These are phyloP conservation scores for Mactromeris polynyma DNA, from an alignment of 2,888 invertebrate genomes.

Conservation along the genomic window DNA sequence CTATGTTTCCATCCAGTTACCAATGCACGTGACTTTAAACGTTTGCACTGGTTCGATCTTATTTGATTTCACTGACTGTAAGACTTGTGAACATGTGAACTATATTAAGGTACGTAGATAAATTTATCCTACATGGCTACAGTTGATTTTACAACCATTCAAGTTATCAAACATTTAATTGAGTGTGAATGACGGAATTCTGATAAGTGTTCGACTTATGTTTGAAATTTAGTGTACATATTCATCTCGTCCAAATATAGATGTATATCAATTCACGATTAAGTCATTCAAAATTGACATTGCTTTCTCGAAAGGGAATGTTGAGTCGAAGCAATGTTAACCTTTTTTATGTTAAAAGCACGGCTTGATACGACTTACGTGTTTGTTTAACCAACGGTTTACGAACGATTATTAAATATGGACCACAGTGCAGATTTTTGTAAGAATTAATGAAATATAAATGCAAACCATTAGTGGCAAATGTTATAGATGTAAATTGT, in stretches of 20 bases:
- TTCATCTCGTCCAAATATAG: background rate
- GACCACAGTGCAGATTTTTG: too few species aligned
- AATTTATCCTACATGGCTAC: background rate
- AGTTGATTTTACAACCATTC: background rate
- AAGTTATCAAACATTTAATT: background rate
- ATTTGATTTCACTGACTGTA: background rate
- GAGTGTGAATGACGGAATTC: background rate
- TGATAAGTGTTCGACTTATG: background rate
- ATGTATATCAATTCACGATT: background rate
- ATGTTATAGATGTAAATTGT: too few species aligned
- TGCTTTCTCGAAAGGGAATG: background rate
- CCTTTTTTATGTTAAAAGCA: too few species aligned
- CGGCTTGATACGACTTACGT: too few species aligned
- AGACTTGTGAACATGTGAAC: background rate
- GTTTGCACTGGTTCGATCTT: background rate
- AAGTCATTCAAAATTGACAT: background rate
- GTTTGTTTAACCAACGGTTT: too few species aligned
- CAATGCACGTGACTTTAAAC: background rate
- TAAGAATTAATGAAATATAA: too few species aligned
- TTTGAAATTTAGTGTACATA: background rate
- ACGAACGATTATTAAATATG: too few species aligned
- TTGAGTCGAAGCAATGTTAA: background rate
- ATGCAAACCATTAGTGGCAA: too few species aligned
- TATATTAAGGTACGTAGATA: background rate
- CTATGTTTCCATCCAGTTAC: too few species aligned